Evolutionary conservation across 2,888 invertebrate genomes (phyloP), one percentile per base, ranked within the genome.

Genomic region (Parnassius mnemosyne): DNA sequence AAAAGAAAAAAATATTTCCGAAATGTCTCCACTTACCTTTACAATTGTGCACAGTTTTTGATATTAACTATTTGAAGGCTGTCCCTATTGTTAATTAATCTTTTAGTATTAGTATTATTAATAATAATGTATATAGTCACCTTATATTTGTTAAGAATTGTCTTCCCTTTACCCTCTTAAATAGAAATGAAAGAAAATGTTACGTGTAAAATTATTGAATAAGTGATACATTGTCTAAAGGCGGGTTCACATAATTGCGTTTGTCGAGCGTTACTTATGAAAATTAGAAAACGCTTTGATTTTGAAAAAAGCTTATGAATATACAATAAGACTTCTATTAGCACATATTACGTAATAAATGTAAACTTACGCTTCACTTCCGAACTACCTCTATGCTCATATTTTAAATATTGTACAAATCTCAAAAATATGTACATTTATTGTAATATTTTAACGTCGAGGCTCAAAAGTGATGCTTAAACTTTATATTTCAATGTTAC

Each of bases 271-370:
- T 7, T 46, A 46, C 78, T 81, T 82, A 80, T 80, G 77, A 79
- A 75, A 59, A 61, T 53, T 53, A 41, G 56, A 64, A 61, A 80
- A 83, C 82, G 84, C 86, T 85, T 84, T 78, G 77, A 83, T 78
- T 81, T 80, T 80, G 76, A 78, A 74, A 63, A 73, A 80, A 80
- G n/a, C 87, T 88, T 88, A 88, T 88, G 89, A 88, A 75, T 82
- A 82, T 75, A 73, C 69, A 65, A 57, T 80, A 81, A 79, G 80
- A 70, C 69, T 75, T 64, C 67, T 75, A 67, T 76, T 77, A 73
- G 75, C 75, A 69, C 76, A 80, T 83, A 44, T 3, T 46, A 81
- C 79, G 80, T 85, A 57, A 44, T 25, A 60, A 60, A 56, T 56
- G n/a, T 34, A 47, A 20, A 56, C 34, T 34, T 34, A 34, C 57